These are phyloP conservation scores for Argyresthia goedartella DNA, from an alignment of 2,888 invertebrate species.

Conservation along the genomic window DNA sequence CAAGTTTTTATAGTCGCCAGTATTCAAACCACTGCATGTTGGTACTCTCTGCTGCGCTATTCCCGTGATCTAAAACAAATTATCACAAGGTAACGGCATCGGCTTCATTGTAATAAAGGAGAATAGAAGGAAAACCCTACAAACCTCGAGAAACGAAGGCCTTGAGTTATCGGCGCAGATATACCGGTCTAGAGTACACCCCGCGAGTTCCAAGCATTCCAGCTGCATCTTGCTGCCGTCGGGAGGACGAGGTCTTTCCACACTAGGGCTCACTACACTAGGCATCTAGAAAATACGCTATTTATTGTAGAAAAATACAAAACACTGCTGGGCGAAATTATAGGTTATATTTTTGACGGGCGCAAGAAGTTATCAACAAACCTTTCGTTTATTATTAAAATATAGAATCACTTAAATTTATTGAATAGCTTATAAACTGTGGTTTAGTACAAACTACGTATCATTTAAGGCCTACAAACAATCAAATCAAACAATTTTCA, in stretches of 20 bases:
- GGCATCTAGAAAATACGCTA: slow-evolving; percentile 46
- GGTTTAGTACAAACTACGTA: too few relatives aligned
- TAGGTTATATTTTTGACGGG: slow-evolving; percentile 1
- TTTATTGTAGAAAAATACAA: background rate
- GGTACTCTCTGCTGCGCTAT: slow-evolving; percentile 77
- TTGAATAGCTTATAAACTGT: too few relatives aligned
- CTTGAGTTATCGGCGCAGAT: slow-evolving; percentile 77
- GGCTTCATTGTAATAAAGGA: background rate
- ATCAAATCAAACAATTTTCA: background rate
- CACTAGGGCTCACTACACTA: slow-evolving; percentile 35
- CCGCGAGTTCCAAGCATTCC: slow-evolving; percentile 82
- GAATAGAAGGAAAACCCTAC: slow-evolving; percentile 13
- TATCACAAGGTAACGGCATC: background rate
- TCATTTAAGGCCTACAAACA: too few relatives aligned
- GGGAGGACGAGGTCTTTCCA: slow-evolving; percentile 33
- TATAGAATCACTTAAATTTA: too few relatives aligned
- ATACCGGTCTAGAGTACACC: slow-evolving; percentile 84
- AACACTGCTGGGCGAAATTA: background rate
- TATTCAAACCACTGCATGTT: slow-evolving; percentile 90
- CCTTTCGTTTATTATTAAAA: background rate
- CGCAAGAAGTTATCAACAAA: too few relatives aligned
- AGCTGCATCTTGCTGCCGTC: slow-evolving; percentile 62
- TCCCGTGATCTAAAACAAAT: slow-evolving; percentile 66
- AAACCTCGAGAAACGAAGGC: slow-evolving; percentile 77
- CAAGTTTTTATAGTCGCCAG: slow-evolving; percentile 90